A percentile compares a stretch with the other conserved stretches of the same genome.
phyloP scores from a whole-genome alignment of 2,113 vertebrate genomes.

The Ailuropoda melanoleuca region DNA sequence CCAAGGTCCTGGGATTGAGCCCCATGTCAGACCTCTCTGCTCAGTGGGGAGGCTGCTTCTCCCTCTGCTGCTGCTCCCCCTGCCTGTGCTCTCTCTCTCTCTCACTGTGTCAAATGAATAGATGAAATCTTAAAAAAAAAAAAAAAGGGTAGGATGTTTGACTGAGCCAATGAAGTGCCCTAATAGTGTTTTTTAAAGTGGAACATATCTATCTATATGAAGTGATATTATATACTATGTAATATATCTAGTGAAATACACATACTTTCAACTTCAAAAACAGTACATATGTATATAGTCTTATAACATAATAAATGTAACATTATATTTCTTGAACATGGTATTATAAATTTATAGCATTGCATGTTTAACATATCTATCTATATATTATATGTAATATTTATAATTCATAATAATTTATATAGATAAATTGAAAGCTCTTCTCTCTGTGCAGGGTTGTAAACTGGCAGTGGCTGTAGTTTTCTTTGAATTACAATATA shows the following conservation, averaged over 20 bases:
- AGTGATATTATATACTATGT: not conserved
- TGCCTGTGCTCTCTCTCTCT: too few species aligned
- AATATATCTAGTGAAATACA: not conserved
- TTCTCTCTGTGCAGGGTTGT: not conserved
- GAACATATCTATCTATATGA: not conserved
- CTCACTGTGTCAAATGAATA: too few species aligned
- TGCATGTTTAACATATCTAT: not conserved
- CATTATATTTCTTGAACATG: not conserved
- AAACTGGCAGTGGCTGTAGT: not conserved
- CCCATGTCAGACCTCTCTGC: too few species aligned
- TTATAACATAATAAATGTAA: not conserved
- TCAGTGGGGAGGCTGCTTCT: too few species aligned
- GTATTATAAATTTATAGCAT: not conserved
- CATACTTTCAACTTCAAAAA: not conserved
- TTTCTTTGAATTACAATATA: not conserved
- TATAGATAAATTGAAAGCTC: not conserved
- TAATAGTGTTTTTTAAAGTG: not conserved
- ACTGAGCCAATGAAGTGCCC: too few species aligned
- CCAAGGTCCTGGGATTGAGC: too few species aligned
- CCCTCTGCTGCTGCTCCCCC: too few species aligned
- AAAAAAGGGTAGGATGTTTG: too few species aligned
- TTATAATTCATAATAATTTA: not conserved
- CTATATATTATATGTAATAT: not conserved
- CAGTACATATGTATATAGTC: not conserved
- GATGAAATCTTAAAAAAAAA: too few species aligned